phyloP scores from a whole-genome alignment of 1,140 invertebrate genomes.

The Fopius arisanus region DNA sequence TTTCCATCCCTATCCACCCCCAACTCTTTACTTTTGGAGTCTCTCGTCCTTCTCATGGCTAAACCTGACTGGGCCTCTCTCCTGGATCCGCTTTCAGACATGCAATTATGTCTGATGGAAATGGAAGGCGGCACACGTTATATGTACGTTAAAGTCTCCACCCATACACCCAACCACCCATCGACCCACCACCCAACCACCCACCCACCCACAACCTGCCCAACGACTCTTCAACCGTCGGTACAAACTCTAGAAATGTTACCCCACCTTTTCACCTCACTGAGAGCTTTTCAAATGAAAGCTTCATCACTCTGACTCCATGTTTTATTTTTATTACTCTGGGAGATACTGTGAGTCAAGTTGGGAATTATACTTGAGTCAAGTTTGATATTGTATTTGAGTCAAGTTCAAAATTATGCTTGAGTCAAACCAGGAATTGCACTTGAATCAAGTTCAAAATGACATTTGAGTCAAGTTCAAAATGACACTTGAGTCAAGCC shows the following conservation, averaged over 20 bases:
- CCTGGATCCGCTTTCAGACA: slow-evolving; percentile 46
- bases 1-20: not conserved
- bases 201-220: not conserved
- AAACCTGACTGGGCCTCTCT: slow-evolving; percentile 29
- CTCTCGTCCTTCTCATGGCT: slow-evolving; percentile 14
- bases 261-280: slow-evolving; percentile 6
- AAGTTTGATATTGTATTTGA: too few relatives aligned
- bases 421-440: too few relatives aligned
- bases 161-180: not conserved
- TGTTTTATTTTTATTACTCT: not conserved
- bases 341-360: too few relatives aligned
- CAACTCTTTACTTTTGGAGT: not conserved
- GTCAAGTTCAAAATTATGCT: too few relatives aligned
- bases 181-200: not conserved
- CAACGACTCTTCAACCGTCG: slow-evolving; percentile 15
- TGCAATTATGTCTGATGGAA: slow-evolving; percentile 49
- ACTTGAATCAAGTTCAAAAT: too few relatives aligned
- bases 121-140: slow-evolving; percentile 36
- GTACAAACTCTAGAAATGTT: slow-evolving; percentile 29
- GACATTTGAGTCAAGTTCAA: too few relatives aligned
- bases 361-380: too few relatives aligned
- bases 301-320: not conserved
- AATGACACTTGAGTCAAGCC: too few relatives aligned
- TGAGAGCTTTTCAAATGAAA: slow-evolving; percentile 14
- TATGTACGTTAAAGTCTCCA: not conserved